phyloP scores from a whole-genome alignment of 1,140 invertebrate genomes.

The Aporrectodea caliginosa region DNA sequence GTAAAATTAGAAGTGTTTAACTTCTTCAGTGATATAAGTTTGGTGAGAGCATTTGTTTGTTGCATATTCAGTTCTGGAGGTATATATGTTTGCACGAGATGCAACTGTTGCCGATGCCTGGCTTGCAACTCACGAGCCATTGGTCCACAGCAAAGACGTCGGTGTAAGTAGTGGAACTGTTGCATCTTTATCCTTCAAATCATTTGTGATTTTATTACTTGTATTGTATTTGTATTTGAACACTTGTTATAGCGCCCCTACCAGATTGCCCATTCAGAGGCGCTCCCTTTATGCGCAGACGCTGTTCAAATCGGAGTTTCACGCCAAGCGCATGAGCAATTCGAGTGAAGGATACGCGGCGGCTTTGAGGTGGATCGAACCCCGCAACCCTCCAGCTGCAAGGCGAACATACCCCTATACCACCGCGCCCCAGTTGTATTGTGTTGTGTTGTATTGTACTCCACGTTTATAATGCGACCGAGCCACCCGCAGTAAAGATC shows the following conservation, averaged over 20 bases:
- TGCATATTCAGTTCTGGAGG: conserved; percentile 83
- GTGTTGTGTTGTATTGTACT: too few relatives aligned
- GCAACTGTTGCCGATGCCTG: conserved; percentile 98
- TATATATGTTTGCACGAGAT: conserved; percentile 98
- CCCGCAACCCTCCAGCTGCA: too few relatives aligned
- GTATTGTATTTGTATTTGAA: neutral
- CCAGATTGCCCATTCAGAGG: neutral
- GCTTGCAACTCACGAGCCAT: conserved; percentile 97
- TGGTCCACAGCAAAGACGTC: conserved; percentile 90
- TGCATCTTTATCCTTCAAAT: neutral
- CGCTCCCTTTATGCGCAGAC: too few relatives aligned
- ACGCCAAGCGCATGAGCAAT: too few relatives aligned
- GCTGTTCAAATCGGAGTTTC: too few relatives aligned
- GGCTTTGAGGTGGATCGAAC: too few relatives aligned
- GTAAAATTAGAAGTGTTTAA: neutral
- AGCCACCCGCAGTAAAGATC: too few relatives aligned
- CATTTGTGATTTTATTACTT: neutral
- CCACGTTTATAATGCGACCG: too few relatives aligned
- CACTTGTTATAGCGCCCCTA: neutral
- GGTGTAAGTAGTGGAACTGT: conserved; percentile 56
- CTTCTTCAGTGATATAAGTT: neutral
- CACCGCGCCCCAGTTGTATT: too few relatives aligned
- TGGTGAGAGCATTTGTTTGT: neutral
- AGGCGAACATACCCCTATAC: too few relatives aligned
- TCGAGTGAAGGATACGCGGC: too few relatives aligned